phyloP scores from a whole-genome alignment of 2,888 invertebrate species.

The Agriotes lineatus region DNA sequence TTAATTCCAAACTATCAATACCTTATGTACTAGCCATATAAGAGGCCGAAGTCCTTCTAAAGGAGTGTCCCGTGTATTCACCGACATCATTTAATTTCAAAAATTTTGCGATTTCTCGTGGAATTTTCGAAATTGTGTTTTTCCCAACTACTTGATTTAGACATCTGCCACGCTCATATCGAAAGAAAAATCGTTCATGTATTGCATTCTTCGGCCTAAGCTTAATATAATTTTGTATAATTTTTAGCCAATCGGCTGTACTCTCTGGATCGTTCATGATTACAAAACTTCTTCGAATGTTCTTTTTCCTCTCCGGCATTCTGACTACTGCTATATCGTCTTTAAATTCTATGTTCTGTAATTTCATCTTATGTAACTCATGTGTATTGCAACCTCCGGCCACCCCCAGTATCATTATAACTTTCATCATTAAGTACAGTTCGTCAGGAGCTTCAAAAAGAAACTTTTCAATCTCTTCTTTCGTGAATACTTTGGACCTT shows the following conservation, averaged over 20 bases:
- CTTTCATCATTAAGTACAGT: slow-evolving; percentile 3
- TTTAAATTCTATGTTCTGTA: slow-evolving; percentile 26
- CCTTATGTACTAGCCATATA: neutral
- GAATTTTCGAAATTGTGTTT: neutral
- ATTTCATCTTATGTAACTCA: slow-evolving; percentile 24
- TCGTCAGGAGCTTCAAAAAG: too few relatives aligned
- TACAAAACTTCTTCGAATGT: slow-evolving; percentile 29
- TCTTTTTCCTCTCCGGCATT: slow-evolving; percentile 26
- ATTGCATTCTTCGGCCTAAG: slow-evolving; percentile 3
- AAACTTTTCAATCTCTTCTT: too few relatives aligned
- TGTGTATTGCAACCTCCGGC: slow-evolving; percentile 30
- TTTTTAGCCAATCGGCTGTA: neutral
- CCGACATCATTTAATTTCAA: neutral
- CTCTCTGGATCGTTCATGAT: slow-evolving; percentile 5
- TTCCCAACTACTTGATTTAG: slow-evolving; percentile 12
- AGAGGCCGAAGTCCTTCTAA: slow-evolving; percentile 2
- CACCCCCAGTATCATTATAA: slow-evolving; percentile 25
- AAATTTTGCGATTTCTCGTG: slow-evolving; percentile 1
- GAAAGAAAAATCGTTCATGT: neutral
- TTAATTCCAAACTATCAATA: neutral
- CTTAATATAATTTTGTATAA: neutral
- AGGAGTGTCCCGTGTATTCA: slow-evolving; percentile 1
- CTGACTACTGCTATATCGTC: slow-evolving; percentile 26
- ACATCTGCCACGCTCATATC: slow-evolving; percentile 12
- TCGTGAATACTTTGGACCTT: slow-evolving; percentile 1